A percentile compares a stretch with the other conserved stretches of the same genome.
Conservation (phyloP, 37 sponge, comb jelly and placozoan species). For the Diacarnus erythraeanus region DNA sequence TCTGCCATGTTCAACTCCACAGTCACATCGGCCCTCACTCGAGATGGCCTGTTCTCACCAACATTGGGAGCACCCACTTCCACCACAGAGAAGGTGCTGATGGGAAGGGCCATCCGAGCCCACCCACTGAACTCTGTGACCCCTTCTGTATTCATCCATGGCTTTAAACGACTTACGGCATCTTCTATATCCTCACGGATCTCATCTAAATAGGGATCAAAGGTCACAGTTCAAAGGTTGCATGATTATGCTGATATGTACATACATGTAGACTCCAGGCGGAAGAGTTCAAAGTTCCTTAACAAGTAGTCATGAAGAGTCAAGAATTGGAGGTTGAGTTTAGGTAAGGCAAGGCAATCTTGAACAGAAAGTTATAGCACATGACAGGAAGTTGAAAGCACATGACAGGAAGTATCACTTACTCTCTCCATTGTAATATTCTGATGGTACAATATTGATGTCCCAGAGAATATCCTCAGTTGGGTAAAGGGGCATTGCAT, state of each 20-base stretch:
- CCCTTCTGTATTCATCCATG: conserved; percentile 84
- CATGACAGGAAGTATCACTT: background rate
- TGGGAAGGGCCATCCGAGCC: conserved; percentile 95
- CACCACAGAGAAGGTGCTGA: conserved; percentile 74
- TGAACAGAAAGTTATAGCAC: background rate
- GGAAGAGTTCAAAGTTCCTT: conserved; percentile 90
- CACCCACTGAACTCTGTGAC: conserved; percentile 91
- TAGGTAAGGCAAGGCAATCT: conserved; percentile 96
- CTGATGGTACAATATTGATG: conserved; percentile 95
- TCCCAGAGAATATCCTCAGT: conserved; percentile 92
- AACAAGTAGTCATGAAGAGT: conserved; percentile 98
- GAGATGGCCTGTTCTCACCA: conserved; percentile 90
- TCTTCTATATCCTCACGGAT: conserved; percentile 94
- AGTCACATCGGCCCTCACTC: conserved; percentile 91
- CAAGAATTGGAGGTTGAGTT: conserved; percentile 99
- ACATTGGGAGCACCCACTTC: conserved; percentile 94
- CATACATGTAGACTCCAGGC: conserved; percentile 95
- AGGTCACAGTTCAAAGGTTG: background rate
- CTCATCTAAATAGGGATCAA: conserved; percentile 66
- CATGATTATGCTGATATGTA: background rate
- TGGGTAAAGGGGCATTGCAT: conserved; percentile 93
- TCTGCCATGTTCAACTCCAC: conserved; percentile 75
- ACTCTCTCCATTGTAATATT: conserved; percentile 85
- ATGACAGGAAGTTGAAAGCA: background rate
- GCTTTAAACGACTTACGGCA: conserved; percentile 82